A percentile compares a stretch with the other conserved stretches of the same genome.
Conservation (phyloP, 2,113 vertebrate species). For the Cyprinodon variegatus region DNA sequence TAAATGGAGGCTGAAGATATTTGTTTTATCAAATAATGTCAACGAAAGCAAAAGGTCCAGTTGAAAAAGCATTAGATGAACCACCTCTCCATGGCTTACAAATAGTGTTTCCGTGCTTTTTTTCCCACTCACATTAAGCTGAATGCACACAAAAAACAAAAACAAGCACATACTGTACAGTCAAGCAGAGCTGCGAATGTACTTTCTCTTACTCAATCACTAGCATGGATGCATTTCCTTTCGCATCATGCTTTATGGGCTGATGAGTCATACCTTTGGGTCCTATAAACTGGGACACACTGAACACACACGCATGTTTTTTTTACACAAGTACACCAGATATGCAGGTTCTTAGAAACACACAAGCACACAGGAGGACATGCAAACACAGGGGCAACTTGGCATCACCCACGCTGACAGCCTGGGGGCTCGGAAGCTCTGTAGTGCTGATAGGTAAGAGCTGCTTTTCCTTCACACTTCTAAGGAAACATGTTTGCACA, state of each 20-base stretch:
- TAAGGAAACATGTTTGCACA: constrained; percentile 27
- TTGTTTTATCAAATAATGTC: constrained; percentile 17
- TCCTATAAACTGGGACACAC: constrained; percentile 58
- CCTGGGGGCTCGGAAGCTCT: constrained; percentile 47
- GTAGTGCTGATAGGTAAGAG: constrained; percentile 61
- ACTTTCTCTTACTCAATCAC: constrained; percentile 2
- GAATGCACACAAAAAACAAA: neutral
- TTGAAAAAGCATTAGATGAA: constrained; percentile 11
- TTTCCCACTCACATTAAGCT: neutral
- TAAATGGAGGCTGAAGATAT: constrained; percentile 5
- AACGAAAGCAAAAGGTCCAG: constrained; percentile 13
- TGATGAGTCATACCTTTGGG: constrained; percentile 64
- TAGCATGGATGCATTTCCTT: neutral
- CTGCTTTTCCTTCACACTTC: constrained; percentile 51
- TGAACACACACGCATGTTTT: constrained; percentile 21
- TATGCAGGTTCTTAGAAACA: constrained; percentile 19
- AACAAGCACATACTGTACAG: neutral
- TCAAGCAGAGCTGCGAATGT: neutral
- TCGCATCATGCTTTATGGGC: constrained; percentile 41
- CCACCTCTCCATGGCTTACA: constrained; percentile 6
- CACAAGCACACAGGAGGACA: neutral
- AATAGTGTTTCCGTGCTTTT: neutral
- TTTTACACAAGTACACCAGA: constrained; percentile 21
- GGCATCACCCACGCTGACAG: constrained; percentile 33
- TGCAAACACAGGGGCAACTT: constrained; percentile 11